A percentile compares a stretch with the other conserved stretches of the same genome.
These are phyloP conservation scores for Sebastes trivittatus DNA, from an alignment of 2,797 vertebrate species.

Conservation along the genomic window DNA sequence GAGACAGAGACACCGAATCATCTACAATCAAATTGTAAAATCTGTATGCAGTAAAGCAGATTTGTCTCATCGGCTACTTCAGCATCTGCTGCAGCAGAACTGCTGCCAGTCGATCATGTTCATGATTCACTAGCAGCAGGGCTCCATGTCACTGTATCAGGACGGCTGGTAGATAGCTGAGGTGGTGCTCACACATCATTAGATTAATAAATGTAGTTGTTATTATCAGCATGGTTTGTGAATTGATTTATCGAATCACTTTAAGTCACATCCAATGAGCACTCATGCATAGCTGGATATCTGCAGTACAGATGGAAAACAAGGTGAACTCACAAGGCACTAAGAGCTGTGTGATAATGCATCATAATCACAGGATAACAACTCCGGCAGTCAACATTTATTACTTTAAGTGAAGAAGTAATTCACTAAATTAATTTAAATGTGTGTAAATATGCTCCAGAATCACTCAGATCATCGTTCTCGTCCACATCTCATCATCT, in stretches of 20 bases:
- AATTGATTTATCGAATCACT: neutral
- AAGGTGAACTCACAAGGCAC: neutral
- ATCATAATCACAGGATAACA: conserved; percentile 2
- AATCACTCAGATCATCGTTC: neutral
- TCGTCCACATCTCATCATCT: neutral
- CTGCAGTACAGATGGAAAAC: neutral
- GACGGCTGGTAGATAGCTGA: neutral
- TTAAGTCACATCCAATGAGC: neutral
- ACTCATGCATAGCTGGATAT: neutral
- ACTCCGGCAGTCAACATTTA: neutral
- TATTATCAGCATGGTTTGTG: neutral
- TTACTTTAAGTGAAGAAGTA: neutral
- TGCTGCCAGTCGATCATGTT: conserved; percentile 67
- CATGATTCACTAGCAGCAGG: conserved; percentile 54
- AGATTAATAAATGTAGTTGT: neutral
- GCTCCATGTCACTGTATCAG: conserved; percentile 19
- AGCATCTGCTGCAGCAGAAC: conserved; percentile 66
- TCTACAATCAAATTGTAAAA: conserved; percentile 69
- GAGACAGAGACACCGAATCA: conserved; percentile 47
- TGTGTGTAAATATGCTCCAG: neutral
- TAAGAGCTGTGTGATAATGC: neutral
- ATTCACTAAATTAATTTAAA: conserved; percentile 2
- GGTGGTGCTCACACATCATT: neutral
- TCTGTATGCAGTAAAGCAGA: conserved; percentile 59
- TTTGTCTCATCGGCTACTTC: conserved; percentile 63